These are phyloP conservation scores for Sisor rabdophorus DNA, from an alignment of 2,113 vertebrate species.

Conservation along the genomic window DNA sequence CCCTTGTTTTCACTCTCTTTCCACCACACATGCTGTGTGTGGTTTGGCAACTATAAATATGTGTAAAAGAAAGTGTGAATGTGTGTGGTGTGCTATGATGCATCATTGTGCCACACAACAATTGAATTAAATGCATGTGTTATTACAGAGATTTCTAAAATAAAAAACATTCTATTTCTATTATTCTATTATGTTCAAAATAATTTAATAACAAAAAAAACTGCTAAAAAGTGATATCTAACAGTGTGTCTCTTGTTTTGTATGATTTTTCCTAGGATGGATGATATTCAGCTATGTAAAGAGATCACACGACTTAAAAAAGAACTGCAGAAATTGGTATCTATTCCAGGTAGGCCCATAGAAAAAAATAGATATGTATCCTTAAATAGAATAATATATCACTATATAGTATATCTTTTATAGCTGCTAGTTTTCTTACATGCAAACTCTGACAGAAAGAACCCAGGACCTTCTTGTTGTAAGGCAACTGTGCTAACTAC, in stretches of 20 bases:
- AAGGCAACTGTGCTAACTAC: too few species aligned
- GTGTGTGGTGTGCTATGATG: neutral
- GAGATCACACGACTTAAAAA: constrained; percentile 83
- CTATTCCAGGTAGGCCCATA: constrained; percentile 69
- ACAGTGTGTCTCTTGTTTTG: neutral
- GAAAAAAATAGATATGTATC: neutral
- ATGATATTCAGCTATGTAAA: constrained; percentile 86
- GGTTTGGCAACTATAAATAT: neutral
- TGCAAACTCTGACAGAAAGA: too few species aligned
- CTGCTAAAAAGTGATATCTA: neutral
- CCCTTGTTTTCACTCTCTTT: neutral
- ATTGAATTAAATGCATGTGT: neutral
- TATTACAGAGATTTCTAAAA: neutral
- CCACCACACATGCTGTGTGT: neutral
- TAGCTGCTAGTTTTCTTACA: too few species aligned
- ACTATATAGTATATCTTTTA: too few species aligned
- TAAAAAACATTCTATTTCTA: neutral
- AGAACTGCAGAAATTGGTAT: constrained; percentile 79
- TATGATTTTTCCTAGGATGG: constrained; percentile 73
- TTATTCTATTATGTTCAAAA: too few species aligned
- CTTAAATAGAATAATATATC: neutral
- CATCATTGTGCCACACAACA: neutral
- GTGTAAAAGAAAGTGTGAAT: neutral
- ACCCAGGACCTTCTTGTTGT: too few species aligned
- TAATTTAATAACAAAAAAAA: too few species aligned